Evolutionary conservation across 2,113 vertebrate genomes (phyloP), one percentile per base, ranked within the genome.

Genomic region (Ancistrus triradiatus): DNA sequence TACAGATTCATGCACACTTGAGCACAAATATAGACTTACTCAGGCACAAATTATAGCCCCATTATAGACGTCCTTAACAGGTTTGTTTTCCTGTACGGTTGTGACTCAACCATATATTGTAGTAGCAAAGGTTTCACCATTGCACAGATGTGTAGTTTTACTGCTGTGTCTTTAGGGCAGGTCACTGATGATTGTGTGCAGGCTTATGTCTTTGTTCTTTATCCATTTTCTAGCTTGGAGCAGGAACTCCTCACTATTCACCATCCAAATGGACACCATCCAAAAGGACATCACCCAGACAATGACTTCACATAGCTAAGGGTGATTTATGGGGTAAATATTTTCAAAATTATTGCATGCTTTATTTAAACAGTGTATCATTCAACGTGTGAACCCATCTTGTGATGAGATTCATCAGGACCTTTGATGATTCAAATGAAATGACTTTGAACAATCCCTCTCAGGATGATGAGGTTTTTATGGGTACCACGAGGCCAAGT

Each of bases 111-210:
- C 65, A 77, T 83, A 83, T 79, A 83, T 85, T 84, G 82, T 59
- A 52, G 53, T 77, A 71, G 79, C 77, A 81, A 72, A 70, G 61
- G 77, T 79, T 84, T 83, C 11, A 19, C 81, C 76, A 81, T 78
- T 79, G 53, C 38, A 68, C 31, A 63, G 42, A 25, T 43, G 56
- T 31, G 42, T 21, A n/a, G 37, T 68, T 63, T 63, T 68, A 68
- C 55, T 52, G 42, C 46, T 42, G 43, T 21, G 59, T 51, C 70
- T 68, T 55, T 27, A 55, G 42, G 71, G 66, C 51, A 68, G 69
- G 57, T 24, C 60, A 33, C 28, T 60, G 56, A 44, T 73, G 43
- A 73, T 44, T 59, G 27, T 37, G 38, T 19, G 33, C 18, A 22
- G 50, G 14, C 43, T 72, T 72, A 74, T 74, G 64, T 77, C 63